phyloP scores from a whole-genome alignment of 2,888 invertebrate genomes.

The Acronicta alni region DNA sequence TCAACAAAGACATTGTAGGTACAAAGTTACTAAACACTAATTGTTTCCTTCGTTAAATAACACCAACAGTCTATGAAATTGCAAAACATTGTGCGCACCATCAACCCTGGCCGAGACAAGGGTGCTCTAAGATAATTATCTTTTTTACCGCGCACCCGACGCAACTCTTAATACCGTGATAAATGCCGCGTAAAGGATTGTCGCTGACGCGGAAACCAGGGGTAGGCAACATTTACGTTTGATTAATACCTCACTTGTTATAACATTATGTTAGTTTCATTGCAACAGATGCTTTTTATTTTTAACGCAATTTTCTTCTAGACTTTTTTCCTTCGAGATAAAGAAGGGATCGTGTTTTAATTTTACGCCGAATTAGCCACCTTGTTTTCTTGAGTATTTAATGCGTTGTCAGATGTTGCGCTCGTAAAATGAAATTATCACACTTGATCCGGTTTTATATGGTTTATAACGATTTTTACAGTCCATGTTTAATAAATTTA shows the following conservation, averaged over 20 bases:
- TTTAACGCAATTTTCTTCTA: conserved; percentile 74
- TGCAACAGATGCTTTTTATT: conserved; percentile 78
- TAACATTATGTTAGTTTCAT: conserved; percentile 63
- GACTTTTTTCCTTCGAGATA: conserved; percentile 62
- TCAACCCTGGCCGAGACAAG: conserved; percentile 84
- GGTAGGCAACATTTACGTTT: conserved; percentile 67
- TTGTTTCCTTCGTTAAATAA: conserved; percentile 1
- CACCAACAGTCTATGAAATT: conserved; percentile 10
- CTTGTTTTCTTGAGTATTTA: conserved; percentile 68
- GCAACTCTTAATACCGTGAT: conserved; percentile 87
- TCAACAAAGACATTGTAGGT: conserved; percentile 1
- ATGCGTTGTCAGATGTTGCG: conserved; percentile 63
- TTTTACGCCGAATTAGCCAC: conserved; percentile 81
- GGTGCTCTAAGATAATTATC: conserved; percentile 88
- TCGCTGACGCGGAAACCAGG: conserved; percentile 81
- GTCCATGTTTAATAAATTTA: too few species aligned
- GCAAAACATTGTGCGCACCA: conserved; percentile 42
- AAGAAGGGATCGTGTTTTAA: conserved; percentile 77
- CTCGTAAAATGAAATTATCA: conserved; percentile 43
- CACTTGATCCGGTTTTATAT: conserved; percentile 7
- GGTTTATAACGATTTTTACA: background rate
- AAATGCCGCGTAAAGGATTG: conserved; percentile 88
- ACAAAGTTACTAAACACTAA: conserved; percentile 5
- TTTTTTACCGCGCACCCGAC: conserved; percentile 86
- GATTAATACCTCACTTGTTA: conserved; percentile 74